phyloP scores from a whole-genome alignment of 2,797 vertebrate species.

The Gobionotothen gibberifrons region DNA sequence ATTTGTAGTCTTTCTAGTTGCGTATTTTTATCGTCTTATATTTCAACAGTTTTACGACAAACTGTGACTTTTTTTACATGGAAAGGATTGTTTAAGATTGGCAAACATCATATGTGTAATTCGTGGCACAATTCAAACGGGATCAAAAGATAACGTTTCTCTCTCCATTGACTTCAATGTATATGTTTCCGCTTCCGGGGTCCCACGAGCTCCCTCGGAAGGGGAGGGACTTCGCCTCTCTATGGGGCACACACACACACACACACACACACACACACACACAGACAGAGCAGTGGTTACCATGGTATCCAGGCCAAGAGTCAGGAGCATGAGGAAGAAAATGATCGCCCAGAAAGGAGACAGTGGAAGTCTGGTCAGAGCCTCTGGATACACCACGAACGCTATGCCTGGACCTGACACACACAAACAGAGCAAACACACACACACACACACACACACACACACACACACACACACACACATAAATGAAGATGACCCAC shows the following conservation, averaged over 20 bases:
- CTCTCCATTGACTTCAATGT: too few relatives aligned
- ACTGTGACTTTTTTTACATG: too few relatives aligned
- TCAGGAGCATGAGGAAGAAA: conserved; percentile 98
- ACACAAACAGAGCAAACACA: conserved; percentile 32
- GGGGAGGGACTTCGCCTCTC: too few relatives aligned
- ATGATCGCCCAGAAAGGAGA: conserved; percentile 99
- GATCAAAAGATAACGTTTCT: too few relatives aligned
- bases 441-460: conserved; percentile 32
- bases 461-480: background rate
- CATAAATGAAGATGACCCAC: conserved; percentile 3
- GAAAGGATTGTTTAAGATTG: too few relatives aligned
- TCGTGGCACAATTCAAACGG: too few relatives aligned
- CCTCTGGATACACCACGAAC: conserved; percentile 98
- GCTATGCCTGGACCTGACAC: conserved; percentile 94
- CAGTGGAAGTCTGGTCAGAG: conserved; percentile 94
- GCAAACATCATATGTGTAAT: too few relatives aligned
- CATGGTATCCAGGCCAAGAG: conserved; percentile 97
- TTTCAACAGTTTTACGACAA: too few relatives aligned
- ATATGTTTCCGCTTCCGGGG: too few relatives aligned
- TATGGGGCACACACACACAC: conserved; percentile 9
- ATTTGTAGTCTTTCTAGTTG: too few relatives aligned
- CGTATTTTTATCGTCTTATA: too few relatives aligned
- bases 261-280: conserved; percentile 36
- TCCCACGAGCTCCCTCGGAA: too few relatives aligned
- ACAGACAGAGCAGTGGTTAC: conserved; percentile 79